Evolutionary conservation across 2,797 vertebrate species (phyloP), one percentile per base, ranked within the genome.

Genomic region (Echiichthys vipera): DNA sequence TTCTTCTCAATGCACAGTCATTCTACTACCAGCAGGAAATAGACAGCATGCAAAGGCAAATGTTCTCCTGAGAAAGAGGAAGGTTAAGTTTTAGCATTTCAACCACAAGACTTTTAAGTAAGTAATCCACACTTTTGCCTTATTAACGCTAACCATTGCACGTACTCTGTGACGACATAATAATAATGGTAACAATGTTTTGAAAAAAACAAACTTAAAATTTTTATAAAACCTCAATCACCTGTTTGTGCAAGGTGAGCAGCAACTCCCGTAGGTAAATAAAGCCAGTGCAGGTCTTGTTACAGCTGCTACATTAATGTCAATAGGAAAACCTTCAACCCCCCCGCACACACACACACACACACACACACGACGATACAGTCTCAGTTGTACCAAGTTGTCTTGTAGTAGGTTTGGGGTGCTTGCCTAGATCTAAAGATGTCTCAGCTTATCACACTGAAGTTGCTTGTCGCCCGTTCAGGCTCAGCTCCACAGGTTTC

Each of bases 41-140:
- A 59, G 65, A 65, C 3, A 20, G 32, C 74, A 83, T 82, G 83
- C 78, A 81, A 71, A 54, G 58, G 36, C 46, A 63, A 82, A 53
- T 42, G 30, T 53, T 78, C 72, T 84, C 78, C 88, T 90, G 88
- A 88, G 88, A 91, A 88, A 88, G 80, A 88, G 84, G 85, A 87
- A 78, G 78, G 67, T 79, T 84, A 42, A 63, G 46, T 71, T 73
- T 68, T 13, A 84, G 51, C 14, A 32, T 47, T 64, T 81, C 27
- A 66, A 76, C 73, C 63, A 65, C 65, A 84, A 67, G 24, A 75
- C 67, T 40, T 74, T 17, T 27, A 54, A 49, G n/a, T n/a, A 78
- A 77, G 50, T 47, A 71, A 37, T 63, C 18, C 9, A 11, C 36
- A 51, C 18, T 12, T 42, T 56, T 17, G 13, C 30, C 37, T 22